phyloP scores from a whole-genome alignment of 2,888 invertebrate species.

The Latheticus oryzae region DNA sequence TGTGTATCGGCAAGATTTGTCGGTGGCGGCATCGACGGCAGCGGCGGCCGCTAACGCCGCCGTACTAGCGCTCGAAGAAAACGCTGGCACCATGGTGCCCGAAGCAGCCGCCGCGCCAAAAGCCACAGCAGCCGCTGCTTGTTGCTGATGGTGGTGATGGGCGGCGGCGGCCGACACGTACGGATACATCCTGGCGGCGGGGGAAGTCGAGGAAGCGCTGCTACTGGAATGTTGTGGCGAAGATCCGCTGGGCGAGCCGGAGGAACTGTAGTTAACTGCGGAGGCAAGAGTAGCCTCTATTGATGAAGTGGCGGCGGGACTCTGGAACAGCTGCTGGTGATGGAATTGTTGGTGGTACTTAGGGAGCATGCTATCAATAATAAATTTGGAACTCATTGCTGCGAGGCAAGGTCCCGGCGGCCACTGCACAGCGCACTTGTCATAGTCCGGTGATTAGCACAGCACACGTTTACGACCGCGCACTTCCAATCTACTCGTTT shows the following conservation, averaged over 20 bases:
- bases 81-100: conserved; percentile 73
- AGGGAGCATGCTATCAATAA: conserved; percentile 97
- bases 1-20: conserved; percentile 87
- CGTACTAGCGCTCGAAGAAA: conserved; percentile 68
- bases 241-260: conserved; percentile 75
- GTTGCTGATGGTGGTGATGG: conserved; percentile 79
- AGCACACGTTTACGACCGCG: conserved; percentile 60
- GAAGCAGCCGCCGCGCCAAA: conserved; percentile 76
- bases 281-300: conserved; percentile 80
- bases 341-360: conserved; percentile 89
- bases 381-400: conserved; percentile 97
- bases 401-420: conserved; percentile 60
- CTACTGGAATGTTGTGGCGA: conserved; percentile 74
- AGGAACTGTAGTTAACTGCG: conserved; percentile 71
- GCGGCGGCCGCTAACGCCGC: conserved; percentile 74
- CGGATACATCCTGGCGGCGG: conserved; percentile 89
- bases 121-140: conserved; percentile 73
- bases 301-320: conserved; percentile 70
- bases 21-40: conserved; percentile 75
- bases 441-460: conserved; percentile 58
- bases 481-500: conserved; percentile 62
- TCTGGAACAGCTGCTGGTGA: conserved; percentile 75
- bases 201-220: conserved; percentile 71
- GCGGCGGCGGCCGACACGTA: conserved; percentile 83
- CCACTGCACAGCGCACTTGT: conserved; percentile 63